phyloP scores from a whole-genome alignment of 2,888 invertebrate genomes.

The Ennomos quercinarius region DNA sequence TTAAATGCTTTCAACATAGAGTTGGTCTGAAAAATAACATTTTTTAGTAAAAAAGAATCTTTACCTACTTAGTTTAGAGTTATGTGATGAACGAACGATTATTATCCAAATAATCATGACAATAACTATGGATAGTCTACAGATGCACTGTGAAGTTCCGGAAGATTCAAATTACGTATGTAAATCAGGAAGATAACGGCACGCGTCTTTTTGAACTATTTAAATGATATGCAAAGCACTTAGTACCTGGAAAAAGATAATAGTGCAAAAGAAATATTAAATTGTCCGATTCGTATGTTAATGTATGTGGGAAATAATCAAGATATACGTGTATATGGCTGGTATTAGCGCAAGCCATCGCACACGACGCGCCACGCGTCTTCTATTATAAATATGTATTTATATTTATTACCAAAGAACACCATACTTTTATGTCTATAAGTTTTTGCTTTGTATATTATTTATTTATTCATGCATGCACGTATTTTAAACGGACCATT shows the following conservation, averaged over 20 bases:
- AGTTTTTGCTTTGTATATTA: slow-evolving; percentile 24
- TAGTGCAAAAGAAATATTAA: slow-evolving; percentile 71
- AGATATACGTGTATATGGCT: slow-evolving; percentile 50
- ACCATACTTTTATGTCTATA: slow-evolving; percentile 21
- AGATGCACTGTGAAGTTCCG: not conserved
- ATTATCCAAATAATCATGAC: not conserved
- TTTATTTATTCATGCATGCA: slow-evolving; percentile 9
- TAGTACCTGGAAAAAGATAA: slow-evolving; percentile 72
- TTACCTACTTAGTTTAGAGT: too few species aligned
- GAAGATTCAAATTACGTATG: slow-evolving; percentile 56
- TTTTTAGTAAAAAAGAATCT: too few species aligned
- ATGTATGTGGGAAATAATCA: slow-evolving; percentile 73
- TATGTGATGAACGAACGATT: too few species aligned
- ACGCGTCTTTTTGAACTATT: slow-evolving; percentile 70
- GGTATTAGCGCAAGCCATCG: slow-evolving; percentile 52
- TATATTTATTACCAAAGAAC: slow-evolving; percentile 43
- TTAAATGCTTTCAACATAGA: too few species aligned
- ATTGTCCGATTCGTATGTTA: slow-evolving; percentile 74
- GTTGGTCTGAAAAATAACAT: too few species aligned
- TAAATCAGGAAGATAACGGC: slow-evolving; percentile 59
- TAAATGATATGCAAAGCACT: slow-evolving; percentile 74
- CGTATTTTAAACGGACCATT: slow-evolving; percentile 10
- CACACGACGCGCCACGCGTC: slow-evolving; percentile 62
- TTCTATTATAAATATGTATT: slow-evolving; percentile 53
- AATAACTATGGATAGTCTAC: too few species aligned